These are phyloP conservation scores for Eulemur albifrons DNA, from an alignment of 2,797 vertebrate species.

Conservation along the genomic window DNA sequence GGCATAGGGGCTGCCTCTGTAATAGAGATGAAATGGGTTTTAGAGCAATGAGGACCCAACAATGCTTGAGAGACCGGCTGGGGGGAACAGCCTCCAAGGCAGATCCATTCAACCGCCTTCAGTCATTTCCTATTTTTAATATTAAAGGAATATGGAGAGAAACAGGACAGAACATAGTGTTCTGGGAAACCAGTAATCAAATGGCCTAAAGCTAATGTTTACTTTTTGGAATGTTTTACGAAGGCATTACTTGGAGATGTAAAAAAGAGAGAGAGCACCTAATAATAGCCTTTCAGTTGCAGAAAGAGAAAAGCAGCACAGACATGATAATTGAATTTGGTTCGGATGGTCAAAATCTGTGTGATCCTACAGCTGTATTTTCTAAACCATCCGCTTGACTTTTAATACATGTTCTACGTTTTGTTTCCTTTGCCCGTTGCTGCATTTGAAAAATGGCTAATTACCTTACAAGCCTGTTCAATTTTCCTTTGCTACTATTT, in stretches of 20 bases:
- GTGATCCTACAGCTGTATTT: conserved; percentile 88
- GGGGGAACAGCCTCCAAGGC: conserved; percentile 19
- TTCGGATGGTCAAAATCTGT: conserved; percentile 86
- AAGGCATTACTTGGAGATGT: conserved; percentile 85
- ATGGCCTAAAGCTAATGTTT: conserved; percentile 86
- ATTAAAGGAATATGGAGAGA: conserved; percentile 83
- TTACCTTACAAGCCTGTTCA: conserved; percentile 47
- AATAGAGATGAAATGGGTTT: conserved; percentile 31
- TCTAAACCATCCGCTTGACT: conserved; percentile 81
- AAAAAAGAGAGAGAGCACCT: conserved; percentile 80
- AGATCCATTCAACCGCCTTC: conserved; percentile 74
- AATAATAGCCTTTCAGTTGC: conserved; percentile 87
- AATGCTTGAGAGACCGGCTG: conserved; percentile 26
- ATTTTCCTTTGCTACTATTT: conserved; percentile 25
- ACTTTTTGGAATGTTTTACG: conserved; percentile 86
- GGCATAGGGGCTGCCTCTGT: neutral
- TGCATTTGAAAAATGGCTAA: conserved; percentile 63
- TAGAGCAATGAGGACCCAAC: neutral
- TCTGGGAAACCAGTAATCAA: conserved; percentile 86
- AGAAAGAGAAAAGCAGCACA: conserved; percentile 85
- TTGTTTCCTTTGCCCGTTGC: conserved; percentile 61
- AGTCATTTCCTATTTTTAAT: conserved; percentile 72
- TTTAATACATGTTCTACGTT: conserved; percentile 64
- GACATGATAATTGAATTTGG: conserved; percentile 88
- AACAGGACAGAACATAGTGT: conserved; percentile 83